phyloP scores from a whole-genome alignment of 2,888 invertebrate species.

The Drosophila mimetica region DNA sequence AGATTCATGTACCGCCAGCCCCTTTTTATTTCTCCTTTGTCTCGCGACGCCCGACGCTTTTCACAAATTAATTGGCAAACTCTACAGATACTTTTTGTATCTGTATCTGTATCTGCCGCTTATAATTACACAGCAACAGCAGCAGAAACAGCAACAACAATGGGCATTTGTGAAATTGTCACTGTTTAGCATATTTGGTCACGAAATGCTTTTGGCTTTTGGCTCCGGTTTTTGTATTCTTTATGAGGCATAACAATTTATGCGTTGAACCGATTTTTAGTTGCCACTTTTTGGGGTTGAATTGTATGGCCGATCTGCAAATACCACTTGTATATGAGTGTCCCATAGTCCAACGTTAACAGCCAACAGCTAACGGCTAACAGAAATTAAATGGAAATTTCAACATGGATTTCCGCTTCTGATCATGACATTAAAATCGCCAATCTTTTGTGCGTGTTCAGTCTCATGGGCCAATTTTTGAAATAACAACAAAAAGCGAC shows the following conservation, averaged over 20 bases:
- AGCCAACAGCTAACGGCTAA: too few relatives aligned
- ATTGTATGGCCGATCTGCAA: slow-evolving; percentile 4
- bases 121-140: slow-evolving; percentile 55
- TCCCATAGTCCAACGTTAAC: not conserved
- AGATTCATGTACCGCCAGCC: slow-evolving; percentile 63
- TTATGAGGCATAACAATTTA: slow-evolving; percentile 76
- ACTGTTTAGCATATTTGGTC: slow-evolving; percentile 83
- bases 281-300: slow-evolving; percentile 5
- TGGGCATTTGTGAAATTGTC: slow-evolving; percentile 81
- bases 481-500: slow-evolving; percentile 45
- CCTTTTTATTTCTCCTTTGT: slow-evolving; percentile 37
- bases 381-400: slow-evolving; percentile 67
- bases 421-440: slow-evolving; percentile 38
- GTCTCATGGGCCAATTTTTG: slow-evolving; percentile 27
- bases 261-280: slow-evolving; percentile 55
- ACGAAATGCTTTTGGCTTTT: slow-evolving; percentile 72
- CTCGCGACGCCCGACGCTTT: slow-evolving; percentile 50
- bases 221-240: slow-evolving; percentile 58
- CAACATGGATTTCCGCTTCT: slow-evolving; percentile 67
- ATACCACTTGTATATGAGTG: not conserved
- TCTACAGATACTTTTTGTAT: slow-evolving; percentile 55
- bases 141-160: slow-evolving; percentile 56
- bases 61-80: slow-evolving; percentile 80
- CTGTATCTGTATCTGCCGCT: slow-evolving; percentile 22
- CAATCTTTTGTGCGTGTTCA: slow-evolving; percentile 35